Evolutionary conservation across 2,888 invertebrate genomes (phyloP), one percentile per base, ranked within the genome.

Genomic region (Smittia sp.): DNA sequence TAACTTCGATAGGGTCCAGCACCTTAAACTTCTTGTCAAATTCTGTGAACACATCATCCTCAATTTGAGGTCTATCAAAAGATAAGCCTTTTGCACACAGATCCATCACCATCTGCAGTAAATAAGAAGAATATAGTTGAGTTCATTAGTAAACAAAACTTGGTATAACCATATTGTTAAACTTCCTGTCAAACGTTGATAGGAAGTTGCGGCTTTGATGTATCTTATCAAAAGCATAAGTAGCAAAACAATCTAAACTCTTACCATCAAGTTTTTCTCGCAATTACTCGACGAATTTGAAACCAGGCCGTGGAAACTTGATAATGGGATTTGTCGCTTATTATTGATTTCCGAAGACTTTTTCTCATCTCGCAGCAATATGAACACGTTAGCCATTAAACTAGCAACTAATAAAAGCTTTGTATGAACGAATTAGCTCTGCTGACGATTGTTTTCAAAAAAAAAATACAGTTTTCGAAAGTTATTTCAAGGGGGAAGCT

Each of bases 31-130:
- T 94, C 77, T 90, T 88, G 24, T 62, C 62, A 83, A 96, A 96
- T 77, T 92, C 91, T 76, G 94, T 94, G 75, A 93, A 84, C 79
- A 93, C 93, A 78, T 91, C 91, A 66, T 91, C 91, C 80, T 90
- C 89, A 76, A 92, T 89, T 77, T 86, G 87, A 74, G 92, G 90
- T 82, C 89, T 89, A 82, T 94, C 93, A 83, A 91, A 92, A 77
- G 93, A 89, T 75, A 93, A 85, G 78, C 93, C 93, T 82, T 92
- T 90, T 79, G 89, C 90, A 81, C 89, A 92, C 79, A 96, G 87
- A 84, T 96, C 95, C 90, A 96, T 93, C 77, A 96, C 89, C 92
- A 96, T 92, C 96, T 96, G 82, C 66, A 82, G 82, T 76, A 68
- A 24, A 11, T 38, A 66, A 66, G 38, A 38, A n/a, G 46, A 22